These are phyloP conservation scores for Cynopterus brachyotis DNA, from an alignment of 2,113 vertebrate genomes.

Conservation along the genomic window DNA sequence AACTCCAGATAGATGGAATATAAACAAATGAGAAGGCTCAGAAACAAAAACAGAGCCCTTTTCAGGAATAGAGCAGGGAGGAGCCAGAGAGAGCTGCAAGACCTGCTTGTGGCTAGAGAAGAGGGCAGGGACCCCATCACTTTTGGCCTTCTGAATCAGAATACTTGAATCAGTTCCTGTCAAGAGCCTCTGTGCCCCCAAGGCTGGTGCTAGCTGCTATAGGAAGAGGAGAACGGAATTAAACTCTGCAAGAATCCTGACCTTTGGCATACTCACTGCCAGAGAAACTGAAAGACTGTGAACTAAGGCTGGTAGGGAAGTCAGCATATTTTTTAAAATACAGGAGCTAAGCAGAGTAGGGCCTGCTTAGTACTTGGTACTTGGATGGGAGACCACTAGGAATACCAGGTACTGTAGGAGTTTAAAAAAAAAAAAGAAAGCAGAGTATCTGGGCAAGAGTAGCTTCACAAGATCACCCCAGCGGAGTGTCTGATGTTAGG, in stretches of 20 bases:
- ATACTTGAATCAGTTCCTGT: not conserved
- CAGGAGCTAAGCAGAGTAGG: too few species aligned
- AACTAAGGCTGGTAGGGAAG: not conserved
- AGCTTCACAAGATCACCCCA: not conserved
- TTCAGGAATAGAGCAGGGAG: not conserved
- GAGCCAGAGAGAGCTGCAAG: not conserved
- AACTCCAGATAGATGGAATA: not conserved
- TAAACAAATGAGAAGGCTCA: not conserved
- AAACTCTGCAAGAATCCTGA: not conserved
- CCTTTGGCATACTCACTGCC: not conserved
- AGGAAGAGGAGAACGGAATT: not conserved
- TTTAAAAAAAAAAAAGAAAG: too few species aligned
- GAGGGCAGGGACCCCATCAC: not conserved
- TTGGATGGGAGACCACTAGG: too few species aligned
- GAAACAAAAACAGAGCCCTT: not conserved
- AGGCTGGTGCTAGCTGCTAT: not conserved
- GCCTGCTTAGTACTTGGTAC: too few species aligned
- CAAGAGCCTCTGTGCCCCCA: not conserved
- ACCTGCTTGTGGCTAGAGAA: not conserved
- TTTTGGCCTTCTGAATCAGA: not conserved
- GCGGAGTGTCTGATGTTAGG: rapidly evolving
- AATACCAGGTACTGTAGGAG: too few species aligned
- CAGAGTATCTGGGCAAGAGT: not conserved
- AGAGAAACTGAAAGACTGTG: not conserved
- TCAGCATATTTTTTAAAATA: not conserved